phyloP scores from a whole-genome alignment of 1,140 invertebrate genomes.

The Xylocopa sonorina region DNA sequence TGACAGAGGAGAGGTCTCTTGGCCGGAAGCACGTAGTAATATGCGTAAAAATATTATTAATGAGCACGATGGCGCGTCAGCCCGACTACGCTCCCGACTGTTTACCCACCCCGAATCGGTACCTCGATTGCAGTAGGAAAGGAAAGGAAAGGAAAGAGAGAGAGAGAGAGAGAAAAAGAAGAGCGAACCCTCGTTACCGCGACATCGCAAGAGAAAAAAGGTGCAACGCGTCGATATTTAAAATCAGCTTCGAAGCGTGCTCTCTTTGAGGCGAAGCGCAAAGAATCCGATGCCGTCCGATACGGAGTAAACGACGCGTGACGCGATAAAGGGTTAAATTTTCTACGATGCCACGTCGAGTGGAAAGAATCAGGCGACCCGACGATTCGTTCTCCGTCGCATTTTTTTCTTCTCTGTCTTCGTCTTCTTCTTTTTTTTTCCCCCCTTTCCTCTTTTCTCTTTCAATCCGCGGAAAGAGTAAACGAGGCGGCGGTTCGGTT shows the following conservation, averaged over 20 bases:
- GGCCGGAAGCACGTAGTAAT: constrained; percentile 61
- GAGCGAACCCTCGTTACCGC: no score
- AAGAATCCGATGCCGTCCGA: constrained; percentile 41
- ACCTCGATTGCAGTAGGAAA: background rate
- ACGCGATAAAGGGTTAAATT: constrained; percentile 46
- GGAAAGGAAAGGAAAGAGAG: background rate
- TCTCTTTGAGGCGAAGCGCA: constrained; percentile 43
- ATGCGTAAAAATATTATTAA: constrained; percentile 52
- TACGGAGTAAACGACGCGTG: constrained; percentile 32
- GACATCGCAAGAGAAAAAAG: constrained; percentile 1
- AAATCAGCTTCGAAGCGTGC: constrained; percentile 36
- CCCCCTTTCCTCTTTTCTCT: background rate
- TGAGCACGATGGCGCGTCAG: constrained; percentile 17
- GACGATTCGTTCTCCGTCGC: constrained; percentile 19
- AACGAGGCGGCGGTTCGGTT: background rate
- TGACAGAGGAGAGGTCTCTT: constrained; percentile 45
- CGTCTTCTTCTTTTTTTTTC: background rate
- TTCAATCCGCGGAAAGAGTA: constrained; percentile 40
- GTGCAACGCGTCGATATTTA: constrained; percentile 31
- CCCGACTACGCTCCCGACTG: background rate
- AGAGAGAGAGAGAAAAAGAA: background rate
- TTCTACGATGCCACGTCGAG: constrained; percentile 20
- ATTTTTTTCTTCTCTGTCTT: background rate
- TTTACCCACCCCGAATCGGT: background rate
- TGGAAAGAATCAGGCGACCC: constrained; percentile 12